Conservation (phyloP, 2,888 invertebrate species). For the Nomada ferruginata region DNA sequence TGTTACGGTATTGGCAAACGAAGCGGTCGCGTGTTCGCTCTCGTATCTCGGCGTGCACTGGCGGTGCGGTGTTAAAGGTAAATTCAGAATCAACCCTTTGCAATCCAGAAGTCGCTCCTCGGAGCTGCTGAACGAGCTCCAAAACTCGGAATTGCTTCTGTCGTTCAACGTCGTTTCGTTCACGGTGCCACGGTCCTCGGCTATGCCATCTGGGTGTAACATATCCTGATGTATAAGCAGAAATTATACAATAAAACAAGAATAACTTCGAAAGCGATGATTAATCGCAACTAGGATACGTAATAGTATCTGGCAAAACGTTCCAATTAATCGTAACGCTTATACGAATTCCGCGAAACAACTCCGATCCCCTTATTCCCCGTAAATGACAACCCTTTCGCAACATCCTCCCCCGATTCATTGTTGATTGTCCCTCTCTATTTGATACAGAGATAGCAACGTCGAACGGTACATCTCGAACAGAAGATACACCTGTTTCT, state of each 20-base stretch:
- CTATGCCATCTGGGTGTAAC: conserved; percentile 87
- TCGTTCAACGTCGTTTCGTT: conserved; percentile 89
- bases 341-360: neutral
- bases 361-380: neutral
- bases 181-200: conserved; percentile 87
- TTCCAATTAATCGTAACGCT: neutral
- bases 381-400: neutral
- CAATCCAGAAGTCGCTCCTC: conserved; percentile 91
- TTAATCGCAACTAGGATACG: neutral
- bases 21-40: conserved; percentile 84
- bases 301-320: neutral
- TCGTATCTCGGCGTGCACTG: conserved; percentile 85
- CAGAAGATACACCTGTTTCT: neutral
- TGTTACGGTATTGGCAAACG: conserved; percentile 87
- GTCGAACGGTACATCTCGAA: neutral
- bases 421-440: neutral
- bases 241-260: conserved; percentile 12
- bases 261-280: neutral
- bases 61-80: conserved; percentile 88
- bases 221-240: conserved; percentile 53
- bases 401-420: neutral
- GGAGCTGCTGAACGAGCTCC: conserved; percentile 92
- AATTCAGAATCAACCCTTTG: conserved; percentile 89
- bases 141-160: conserved; percentile 91
- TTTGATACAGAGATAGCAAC: neutral